phyloP scores from a whole-genome alignment of 2,797 vertebrate species.

The Pseudomugil gertrudae region DNA sequence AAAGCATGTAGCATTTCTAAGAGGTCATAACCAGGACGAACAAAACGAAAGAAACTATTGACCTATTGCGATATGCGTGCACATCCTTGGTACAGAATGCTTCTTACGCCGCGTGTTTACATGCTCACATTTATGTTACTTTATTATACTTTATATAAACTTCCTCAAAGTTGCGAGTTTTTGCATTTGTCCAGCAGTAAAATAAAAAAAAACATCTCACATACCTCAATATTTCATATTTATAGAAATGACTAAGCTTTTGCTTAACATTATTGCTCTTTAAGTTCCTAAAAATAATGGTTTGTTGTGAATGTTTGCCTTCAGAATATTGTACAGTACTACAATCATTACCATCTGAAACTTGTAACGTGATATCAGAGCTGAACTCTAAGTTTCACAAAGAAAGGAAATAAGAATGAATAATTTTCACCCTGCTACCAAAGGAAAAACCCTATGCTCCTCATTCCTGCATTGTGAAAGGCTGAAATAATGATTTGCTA shows the following conservation, averaged over 20 bases:
- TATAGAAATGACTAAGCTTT: slow-evolving; percentile 20
- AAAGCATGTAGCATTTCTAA: slow-evolving; percentile 20
- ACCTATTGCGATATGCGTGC: too few species aligned
- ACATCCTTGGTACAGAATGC: too few species aligned
- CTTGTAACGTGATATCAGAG: slow-evolving; percentile 41
- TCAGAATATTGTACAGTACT: slow-evolving; percentile 27
- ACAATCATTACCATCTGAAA: slow-evolving; percentile 21
- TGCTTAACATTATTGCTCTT: slow-evolving; percentile 21
- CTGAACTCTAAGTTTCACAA: slow-evolving; percentile 23
- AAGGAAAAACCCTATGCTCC: slow-evolving; percentile 67
- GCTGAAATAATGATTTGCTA: slow-evolving; percentile 81
- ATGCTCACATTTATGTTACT: too few species aligned
- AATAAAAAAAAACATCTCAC: too few species aligned
- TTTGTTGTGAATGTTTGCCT: slow-evolving; percentile 22
- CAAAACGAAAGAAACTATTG: too few species aligned
- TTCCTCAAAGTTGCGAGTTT: too few species aligned
- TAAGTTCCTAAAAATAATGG: neutral
- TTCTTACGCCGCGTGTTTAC: too few species aligned
- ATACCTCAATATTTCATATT: too few species aligned
- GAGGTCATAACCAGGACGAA: neutral
- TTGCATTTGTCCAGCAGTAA: too few species aligned
- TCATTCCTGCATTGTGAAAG: slow-evolving; percentile 68
- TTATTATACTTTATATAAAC: too few species aligned
- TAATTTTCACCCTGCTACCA: slow-evolving; percentile 58
- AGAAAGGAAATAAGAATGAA: slow-evolving; percentile 44